phyloP scores from a whole-genome alignment of 2,888 invertebrate species.

The Dryobota labecula region DNA sequence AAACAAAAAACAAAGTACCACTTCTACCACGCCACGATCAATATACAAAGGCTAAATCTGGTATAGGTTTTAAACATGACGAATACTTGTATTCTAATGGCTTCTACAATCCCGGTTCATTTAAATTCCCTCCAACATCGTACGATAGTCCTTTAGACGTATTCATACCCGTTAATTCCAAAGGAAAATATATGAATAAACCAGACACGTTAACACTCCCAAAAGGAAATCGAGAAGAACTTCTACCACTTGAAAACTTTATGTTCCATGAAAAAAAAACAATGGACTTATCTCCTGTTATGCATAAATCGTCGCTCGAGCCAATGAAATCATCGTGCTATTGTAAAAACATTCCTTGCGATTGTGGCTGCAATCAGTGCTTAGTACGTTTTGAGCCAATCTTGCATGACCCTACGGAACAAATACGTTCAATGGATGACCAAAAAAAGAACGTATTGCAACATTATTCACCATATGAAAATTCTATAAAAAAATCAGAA shows the following conservation, averaged over 20 bases:
- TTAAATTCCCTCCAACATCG: conserved; percentile 66
- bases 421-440: conserved; percentile 54
- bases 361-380: conserved; percentile 82
- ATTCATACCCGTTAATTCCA: conserved; percentile 75
- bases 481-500: conserved; percentile 54
- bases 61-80: conserved; percentile 66
- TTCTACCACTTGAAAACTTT: conserved; percentile 64
- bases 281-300: conserved; percentile 59
- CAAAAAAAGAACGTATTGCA: conserved; percentile 50
- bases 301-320: conserved; percentile 65
- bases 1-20: conserved; percentile 84
- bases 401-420: conserved; percentile 56
- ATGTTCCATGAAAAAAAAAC: conserved; percentile 67
- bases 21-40: conserved; percentile 76
- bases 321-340: conserved; percentile 74
- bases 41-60: conserved; percentile 74
- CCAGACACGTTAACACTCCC: conserved; percentile 58
- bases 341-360: conserved; percentile 80
- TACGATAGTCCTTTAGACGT: conserved; percentile 76
- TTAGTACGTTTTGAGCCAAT: conserved; percentile 67
- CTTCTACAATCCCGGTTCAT: conserved; percentile 69
- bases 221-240: conserved; percentile 61
- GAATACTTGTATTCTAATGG: conserved; percentile 70
- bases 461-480: conserved; percentile 44
- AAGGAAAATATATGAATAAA: conserved; percentile 68